These are phyloP conservation scores for Salvelinus alpinus DNA, from an alignment of 2,113 vertebrate species.

Conservation along the genomic window DNA sequence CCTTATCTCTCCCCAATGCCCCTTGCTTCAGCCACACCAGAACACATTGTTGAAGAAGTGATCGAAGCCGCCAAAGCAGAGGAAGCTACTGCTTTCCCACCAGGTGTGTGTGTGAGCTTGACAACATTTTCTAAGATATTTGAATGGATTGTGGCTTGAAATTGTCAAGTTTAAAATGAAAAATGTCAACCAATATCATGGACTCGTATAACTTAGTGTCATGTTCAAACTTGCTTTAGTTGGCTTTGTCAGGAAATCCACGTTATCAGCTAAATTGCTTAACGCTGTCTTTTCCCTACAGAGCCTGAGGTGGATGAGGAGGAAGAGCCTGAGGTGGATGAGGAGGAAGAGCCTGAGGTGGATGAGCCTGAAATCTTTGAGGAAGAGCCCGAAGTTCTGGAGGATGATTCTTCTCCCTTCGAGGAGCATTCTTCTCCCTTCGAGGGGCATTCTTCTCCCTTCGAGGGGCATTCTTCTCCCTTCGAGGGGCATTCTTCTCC, in stretches of 20 bases:
- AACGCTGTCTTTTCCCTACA: constrained; percentile 20
- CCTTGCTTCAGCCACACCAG: constrained; percentile 34
- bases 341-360: constrained; percentile 54
- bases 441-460: constrained; percentile 19
- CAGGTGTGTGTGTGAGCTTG: constrained; percentile 42
- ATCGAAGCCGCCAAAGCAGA: constrained; percentile 37
- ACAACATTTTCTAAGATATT: too few species aligned
- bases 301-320: constrained; percentile 35
- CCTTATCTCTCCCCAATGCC: neutral
- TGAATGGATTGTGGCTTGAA: neutral
- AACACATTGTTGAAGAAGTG: constrained; percentile 46
- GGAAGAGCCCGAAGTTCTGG: constrained; percentile 41
- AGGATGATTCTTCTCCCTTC: constrained; percentile 22
- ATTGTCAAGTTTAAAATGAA: neutral
- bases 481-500: too few species aligned
- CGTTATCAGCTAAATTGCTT: neutral
- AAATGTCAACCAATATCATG: too few species aligned
- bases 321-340: constrained; percentile 44
- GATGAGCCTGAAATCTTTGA: constrained; percentile 37
- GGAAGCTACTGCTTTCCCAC: constrained; percentile 27
- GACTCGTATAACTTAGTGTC: too few species aligned
- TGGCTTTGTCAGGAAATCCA: too few species aligned
- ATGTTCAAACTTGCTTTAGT: too few species aligned
- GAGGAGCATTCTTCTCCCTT: constrained; percentile 28
- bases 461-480: constrained; percentile 9